phyloP scores from a whole-genome alignment of 2,113 vertebrate genomes.

The Prietella phreatophila region DNA sequence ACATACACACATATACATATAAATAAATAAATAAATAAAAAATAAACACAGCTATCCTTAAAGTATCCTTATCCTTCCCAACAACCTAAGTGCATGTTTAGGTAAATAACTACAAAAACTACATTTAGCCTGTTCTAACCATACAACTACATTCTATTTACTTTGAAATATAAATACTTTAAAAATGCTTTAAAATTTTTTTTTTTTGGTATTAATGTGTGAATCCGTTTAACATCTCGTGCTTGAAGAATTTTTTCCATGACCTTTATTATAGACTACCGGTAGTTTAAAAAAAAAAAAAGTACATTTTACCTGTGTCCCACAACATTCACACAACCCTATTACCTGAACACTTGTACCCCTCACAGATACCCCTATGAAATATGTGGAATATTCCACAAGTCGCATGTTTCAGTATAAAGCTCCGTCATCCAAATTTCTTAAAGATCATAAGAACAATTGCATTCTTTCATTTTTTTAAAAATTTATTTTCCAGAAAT shows the following conservation, averaged over 20 bases:
- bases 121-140: background rate
- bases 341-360: background rate
- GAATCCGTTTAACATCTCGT: background rate
- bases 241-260: background rate
- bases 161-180: background rate
- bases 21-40: too few relatives aligned
- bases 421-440: background rate
- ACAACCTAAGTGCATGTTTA: background rate
- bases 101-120: background rate
- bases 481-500: background rate
- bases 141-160: background rate
- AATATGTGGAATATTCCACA: background rate
- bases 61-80: too few relatives aligned
- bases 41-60: too few relatives aligned
- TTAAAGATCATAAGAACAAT: background rate
- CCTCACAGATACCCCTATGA: background rate
- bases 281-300: too few relatives aligned
- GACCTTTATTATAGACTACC: too few relatives aligned
- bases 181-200: too few relatives aligned
- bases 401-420: background rate
- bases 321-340: background rate
- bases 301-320: too few relatives aligned
- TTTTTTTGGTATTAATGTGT: background rate
- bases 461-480: background rate
- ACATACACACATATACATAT: too few relatives aligned